phyloP scores from a whole-genome alignment of 1,140 invertebrate species.

The Drosophila miranda region DNA sequence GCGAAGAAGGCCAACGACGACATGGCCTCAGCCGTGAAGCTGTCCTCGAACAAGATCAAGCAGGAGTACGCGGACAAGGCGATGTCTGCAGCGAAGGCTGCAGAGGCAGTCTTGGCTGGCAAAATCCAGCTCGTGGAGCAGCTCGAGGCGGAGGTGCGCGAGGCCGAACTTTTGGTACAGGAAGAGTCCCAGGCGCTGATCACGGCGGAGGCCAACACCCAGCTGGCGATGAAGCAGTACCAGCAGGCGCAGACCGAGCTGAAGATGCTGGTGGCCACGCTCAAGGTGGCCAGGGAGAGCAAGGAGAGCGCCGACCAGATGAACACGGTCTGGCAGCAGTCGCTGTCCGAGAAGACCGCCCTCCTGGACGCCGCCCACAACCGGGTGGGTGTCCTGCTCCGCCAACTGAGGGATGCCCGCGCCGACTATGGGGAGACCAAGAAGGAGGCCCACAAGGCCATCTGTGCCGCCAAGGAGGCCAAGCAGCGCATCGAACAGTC shows the following conservation, averaged over 20 bases:
- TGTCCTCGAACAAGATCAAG: constrained; percentile 56
- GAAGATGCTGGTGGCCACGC: constrained; percentile 11
- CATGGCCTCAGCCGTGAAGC: constrained; percentile 50
- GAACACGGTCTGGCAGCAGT: constrained; percentile 39
- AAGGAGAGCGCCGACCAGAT: constrained; percentile 30
- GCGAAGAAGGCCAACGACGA: constrained; percentile 65
- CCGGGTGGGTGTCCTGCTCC: constrained; percentile 34
- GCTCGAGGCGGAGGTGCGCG: constrained; percentile 60
- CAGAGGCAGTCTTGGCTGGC: constrained; percentile 45
- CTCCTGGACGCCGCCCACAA: constrained; percentile 59
- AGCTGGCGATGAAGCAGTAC: constrained; percentile 33
- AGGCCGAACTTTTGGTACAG: constrained; percentile 49
- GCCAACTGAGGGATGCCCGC: constrained; percentile 44
- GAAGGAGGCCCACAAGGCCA: constrained; percentile 45
- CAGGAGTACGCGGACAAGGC: constrained; percentile 62
- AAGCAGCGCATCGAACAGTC: constrained; percentile 33
- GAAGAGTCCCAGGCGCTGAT: constrained; percentile 45
- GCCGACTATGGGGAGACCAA: constrained; percentile 47
- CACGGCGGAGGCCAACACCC: constrained; percentile 35
- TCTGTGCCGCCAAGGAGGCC: constrained; percentile 55
- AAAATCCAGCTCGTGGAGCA: constrained; percentile 58
- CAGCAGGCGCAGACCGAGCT: constrained; percentile 31
- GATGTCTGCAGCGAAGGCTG: constrained; percentile 50
- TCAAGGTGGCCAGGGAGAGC: constrained; percentile 42
- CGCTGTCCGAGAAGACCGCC: constrained; percentile 22